These are phyloP conservation scores for Hybos culiciformis DNA, from an alignment of 2,888 invertebrate genomes.

Conservation along the genomic window DNA sequence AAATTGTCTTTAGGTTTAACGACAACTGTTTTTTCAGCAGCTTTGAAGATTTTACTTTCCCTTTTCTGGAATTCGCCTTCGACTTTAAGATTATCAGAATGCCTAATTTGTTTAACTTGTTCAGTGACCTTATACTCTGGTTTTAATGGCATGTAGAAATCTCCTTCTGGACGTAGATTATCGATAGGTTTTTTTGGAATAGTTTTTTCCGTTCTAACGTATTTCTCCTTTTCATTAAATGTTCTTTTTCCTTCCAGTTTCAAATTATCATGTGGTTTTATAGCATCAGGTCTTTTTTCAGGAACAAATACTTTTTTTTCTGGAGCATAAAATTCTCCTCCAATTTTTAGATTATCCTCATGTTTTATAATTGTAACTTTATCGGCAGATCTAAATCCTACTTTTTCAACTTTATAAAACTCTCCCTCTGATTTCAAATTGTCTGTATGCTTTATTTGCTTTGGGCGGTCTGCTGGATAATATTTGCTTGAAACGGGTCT, in stretches of 20 bases:
- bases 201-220: slow-evolving; percentile 34
- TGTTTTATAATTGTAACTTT: slow-evolving; percentile 34
- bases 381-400: slow-evolving; percentile 37
- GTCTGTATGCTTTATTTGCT: slow-evolving; percentile 43
- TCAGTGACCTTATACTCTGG: slow-evolving; percentile 37
- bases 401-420: slow-evolving; percentile 30
- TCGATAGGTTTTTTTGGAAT: slow-evolving; percentile 36
- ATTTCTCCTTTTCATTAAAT: slow-evolving; percentile 27
- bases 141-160: slow-evolving; percentile 37
- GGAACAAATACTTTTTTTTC: slow-evolving; percentile 38
- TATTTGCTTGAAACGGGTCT: slow-evolving; percentile 20
- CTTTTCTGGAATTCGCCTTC: slow-evolving; percentile 40
- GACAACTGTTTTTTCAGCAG: slow-evolving; percentile 32
- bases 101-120: slow-evolving; percentile 35
- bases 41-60: slow-evolving; percentile 37
- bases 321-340: slow-evolving; percentile 44
- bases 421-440: slow-evolving; percentile 41
- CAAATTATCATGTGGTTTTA: slow-evolving; percentile 39
- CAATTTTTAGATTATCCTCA: slow-evolving; percentile 41
- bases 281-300: slow-evolving; percentile 37
- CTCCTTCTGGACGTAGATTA: slow-evolving; percentile 45
- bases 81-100: slow-evolving; percentile 42
- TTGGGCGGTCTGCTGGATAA: slow-evolving; percentile 40
- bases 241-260: slow-evolving; percentile 33
- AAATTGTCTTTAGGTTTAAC: slow-evolving; percentile 41